Conservation (phyloP, 2,888 invertebrate genomes). For the Cosmorhoe ocellata region DNA sequence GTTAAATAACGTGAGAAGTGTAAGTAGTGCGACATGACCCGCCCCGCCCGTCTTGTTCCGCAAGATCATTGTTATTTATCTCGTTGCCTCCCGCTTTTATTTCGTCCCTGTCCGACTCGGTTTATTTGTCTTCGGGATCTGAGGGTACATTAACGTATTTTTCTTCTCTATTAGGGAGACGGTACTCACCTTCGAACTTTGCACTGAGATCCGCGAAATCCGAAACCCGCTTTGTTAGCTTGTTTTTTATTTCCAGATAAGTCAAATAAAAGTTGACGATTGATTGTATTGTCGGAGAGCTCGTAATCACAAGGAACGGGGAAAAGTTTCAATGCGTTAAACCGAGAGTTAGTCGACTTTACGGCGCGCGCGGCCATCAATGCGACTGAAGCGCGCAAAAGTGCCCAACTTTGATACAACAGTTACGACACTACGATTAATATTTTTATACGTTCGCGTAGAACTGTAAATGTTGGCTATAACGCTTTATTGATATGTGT, state of each 20-base stretch:
- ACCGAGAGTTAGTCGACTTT: slow-evolving; percentile 53
- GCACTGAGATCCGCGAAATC: slow-evolving; percentile 61
- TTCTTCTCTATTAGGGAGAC: slow-evolving; percentile 81
- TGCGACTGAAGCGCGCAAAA: slow-evolving; percentile 44
- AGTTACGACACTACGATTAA: slow-evolving; percentile 44
- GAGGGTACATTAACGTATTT: slow-evolving; percentile 82
- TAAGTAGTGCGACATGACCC: slow-evolving; percentile 56
- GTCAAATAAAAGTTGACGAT: slow-evolving; percentile 80
- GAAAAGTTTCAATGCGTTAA: slow-evolving; percentile 58
- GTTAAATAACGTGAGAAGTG: slow-evolving; percentile 55
- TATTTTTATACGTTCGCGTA: slow-evolving; percentile 45
- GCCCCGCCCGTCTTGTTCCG: slow-evolving; percentile 45
- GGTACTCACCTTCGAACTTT: slow-evolving; percentile 79
- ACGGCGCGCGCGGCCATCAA: slow-evolving; percentile 47
- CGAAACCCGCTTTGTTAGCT: slow-evolving; percentile 64
- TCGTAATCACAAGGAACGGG: slow-evolving; percentile 62
- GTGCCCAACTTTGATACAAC: slow-evolving; percentile 52
- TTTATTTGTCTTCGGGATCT: slow-evolving; percentile 81
- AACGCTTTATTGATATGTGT: slow-evolving; percentile 45
- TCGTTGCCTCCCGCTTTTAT: slow-evolving; percentile 73
- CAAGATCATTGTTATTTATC: slow-evolving; percentile 79
- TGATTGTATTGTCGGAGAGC: slow-evolving; percentile 71
- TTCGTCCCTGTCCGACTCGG: slow-evolving; percentile 73
- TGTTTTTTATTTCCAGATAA: slow-evolving; percentile 76
- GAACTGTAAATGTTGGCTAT: slow-evolving; percentile 42